Base-by-base conservation (phyloP, 2,113 vertebrate genomes). In the Panthera leo region DNA sequence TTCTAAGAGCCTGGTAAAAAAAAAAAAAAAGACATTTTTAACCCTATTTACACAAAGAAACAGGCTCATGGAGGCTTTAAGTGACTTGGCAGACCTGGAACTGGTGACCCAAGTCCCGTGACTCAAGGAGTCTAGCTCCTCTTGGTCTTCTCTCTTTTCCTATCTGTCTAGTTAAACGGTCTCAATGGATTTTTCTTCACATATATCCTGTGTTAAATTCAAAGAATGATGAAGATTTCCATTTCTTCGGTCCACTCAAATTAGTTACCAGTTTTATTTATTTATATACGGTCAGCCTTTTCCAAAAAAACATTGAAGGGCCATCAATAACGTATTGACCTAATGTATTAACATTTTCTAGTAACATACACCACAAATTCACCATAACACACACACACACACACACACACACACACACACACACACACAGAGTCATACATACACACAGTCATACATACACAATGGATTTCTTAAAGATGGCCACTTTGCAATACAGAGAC, bases 161-260 rank as follows among this genome's bases (percentile, higher is more conserved):
- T 71, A 36, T 21, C 85, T 87, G 51, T n/a, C 73, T 65, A 85
- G 45, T 53, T 78, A 34, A 71, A 70, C 67, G 51, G 63, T 90
- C 75, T 91, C 53, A 76, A 55, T 15, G 10, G 36, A n/a, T 84
- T 55, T 97, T 78, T n/a, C n/a, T 55, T 51, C 36, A 42, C 6
- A 79, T 16, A 51, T 16, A 67, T 31, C 79, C 68, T 29, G 79
- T 25, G 11, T 80, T 61, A 85, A 93, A 45, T 51, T 89, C 29
- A 82, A 71, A 95, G 8, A 85, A 70, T 73, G 23, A 31, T 19
- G 23, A 91, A 71, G 55, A 70, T 71, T 63, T 92, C 51, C 0
- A 92, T 51, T 95, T 92, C 80, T 94, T 84, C 65, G 61, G 34
- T 71, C 70, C 58, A 88, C n/a, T 12, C 68, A 90, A 95, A 78